These are phyloP conservation scores for Musca domestica DNA, from an alignment of 1,140 invertebrate species.

Conservation along the genomic window DNA sequence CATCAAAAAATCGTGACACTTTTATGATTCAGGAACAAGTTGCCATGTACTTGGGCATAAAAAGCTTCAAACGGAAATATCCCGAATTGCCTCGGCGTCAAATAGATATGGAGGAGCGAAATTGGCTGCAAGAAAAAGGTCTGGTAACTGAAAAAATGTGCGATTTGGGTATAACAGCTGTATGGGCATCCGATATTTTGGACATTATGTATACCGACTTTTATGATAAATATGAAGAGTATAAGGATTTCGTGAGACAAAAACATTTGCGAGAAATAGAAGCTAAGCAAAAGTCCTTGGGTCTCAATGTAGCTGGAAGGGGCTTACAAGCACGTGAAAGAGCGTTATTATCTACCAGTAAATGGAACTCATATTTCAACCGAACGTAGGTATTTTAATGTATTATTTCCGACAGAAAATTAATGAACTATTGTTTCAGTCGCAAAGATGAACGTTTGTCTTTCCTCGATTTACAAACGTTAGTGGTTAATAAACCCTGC, in stretches of 20 bases:
- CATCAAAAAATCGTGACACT: slow-evolving; percentile 65
- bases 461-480: slow-evolving; percentile 51
- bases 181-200: slow-evolving; percentile 86
- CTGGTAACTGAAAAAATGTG: slow-evolving; percentile 89
- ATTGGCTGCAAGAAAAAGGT: slow-evolving; percentile 79
- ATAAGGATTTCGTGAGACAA: slow-evolving; percentile 77
- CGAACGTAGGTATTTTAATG: slow-evolving; percentile 56
- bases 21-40: slow-evolving; percentile 86
- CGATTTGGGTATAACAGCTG: slow-evolving; percentile 88
- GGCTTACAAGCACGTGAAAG: slow-evolving; percentile 78
- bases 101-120: slow-evolving; percentile 86
- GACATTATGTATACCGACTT: slow-evolving; percentile 95
- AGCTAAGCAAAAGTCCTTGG: slow-evolving; percentile 55
- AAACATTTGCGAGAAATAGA: slow-evolving; percentile 60
- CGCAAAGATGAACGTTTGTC: slow-evolving; percentile 48
- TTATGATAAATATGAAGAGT: slow-evolving; percentile 92
- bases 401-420: background rate
- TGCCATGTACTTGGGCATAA: slow-evolving; percentile 86
- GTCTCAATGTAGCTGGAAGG: slow-evolving; percentile 57
- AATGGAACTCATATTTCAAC: slow-evolving; percentile 87
- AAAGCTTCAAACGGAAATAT: slow-evolving; percentile 94
- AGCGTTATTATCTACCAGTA: slow-evolving; percentile 80
- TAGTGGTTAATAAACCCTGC: slow-evolving; percentile 44
- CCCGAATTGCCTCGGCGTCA: slow-evolving; percentile 81
- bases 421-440: slow-evolving; percentile 26